These are phyloP conservation scores for Zaprionus tsacasi DNA, from an alignment of 1,140 invertebrate species.

Conservation along the genomic window DNA sequence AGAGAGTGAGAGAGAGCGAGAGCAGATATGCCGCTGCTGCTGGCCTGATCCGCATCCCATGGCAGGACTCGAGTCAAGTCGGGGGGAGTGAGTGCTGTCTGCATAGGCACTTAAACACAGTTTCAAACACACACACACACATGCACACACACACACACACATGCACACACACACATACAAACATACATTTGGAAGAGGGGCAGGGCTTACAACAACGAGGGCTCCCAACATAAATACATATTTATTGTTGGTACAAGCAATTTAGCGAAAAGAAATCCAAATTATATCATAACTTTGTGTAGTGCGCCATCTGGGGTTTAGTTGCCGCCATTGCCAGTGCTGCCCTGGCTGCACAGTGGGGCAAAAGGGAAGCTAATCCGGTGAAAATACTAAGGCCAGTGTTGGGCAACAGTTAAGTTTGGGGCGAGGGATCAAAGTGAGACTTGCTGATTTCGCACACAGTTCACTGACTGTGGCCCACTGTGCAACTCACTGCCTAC, in stretches of 20 bases:
- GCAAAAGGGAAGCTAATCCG: neutral
- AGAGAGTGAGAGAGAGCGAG: neutral
- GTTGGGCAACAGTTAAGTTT: too few relatives aligned
- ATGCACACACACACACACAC: conserved; percentile 32
- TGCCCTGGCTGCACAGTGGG: conserved; percentile 6
- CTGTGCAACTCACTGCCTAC: conserved; percentile 48
- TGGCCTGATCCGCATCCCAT: conserved; percentile 6
- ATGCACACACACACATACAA: conserved; percentile 31
- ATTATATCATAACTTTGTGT: conserved; percentile 83
- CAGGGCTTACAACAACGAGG: conserved; percentile 27
- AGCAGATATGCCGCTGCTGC: neutral
- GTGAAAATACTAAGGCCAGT: neutral
- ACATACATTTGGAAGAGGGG: neutral
- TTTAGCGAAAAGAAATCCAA: conserved; percentile 83
- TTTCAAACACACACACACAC: conserved; percentile 45
- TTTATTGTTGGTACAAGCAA: conserved; percentile 83
- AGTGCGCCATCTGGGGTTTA: conserved; percentile 82
- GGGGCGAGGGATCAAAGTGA: neutral
- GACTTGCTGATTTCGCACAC: neutral
- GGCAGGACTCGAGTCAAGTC: too few relatives aligned
- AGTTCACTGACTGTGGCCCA: neutral
- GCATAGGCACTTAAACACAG: conserved; percentile 42
- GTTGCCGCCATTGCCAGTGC: conserved; percentile 52
- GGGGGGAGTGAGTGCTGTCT: conserved; percentile 23
- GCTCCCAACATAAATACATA: conserved; percentile 76